Evolutionary conservation across 2,113 vertebrate species (phyloP).

Genomic region (Colius striatus): DNA sequence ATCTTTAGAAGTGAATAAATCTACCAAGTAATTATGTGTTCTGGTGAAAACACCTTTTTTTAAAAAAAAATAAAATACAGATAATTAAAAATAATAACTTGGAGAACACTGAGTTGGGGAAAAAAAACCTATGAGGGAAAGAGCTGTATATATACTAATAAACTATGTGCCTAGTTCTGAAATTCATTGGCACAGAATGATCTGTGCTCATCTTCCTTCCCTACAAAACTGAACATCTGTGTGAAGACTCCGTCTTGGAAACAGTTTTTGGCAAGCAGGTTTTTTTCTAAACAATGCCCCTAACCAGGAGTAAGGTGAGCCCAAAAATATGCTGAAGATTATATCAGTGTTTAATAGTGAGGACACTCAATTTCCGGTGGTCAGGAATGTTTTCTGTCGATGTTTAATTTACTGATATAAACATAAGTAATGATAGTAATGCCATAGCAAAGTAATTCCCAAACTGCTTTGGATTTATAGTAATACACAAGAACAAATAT

Average conservation of each 20-base stretch:
- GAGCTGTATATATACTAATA: background rate
- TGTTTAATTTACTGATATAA: background rate
- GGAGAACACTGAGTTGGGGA: background rate
- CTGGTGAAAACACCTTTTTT: background rate
- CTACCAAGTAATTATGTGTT: background rate
- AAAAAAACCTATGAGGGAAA: background rate
- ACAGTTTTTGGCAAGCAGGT: background rate
- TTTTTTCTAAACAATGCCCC: background rate
- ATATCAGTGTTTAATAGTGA: background rate
- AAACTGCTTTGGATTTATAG: background rate
- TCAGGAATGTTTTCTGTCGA: background rate
- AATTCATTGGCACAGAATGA: background rate
- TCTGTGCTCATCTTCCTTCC: background rate
- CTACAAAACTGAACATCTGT: background rate
- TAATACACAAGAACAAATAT: background rate
- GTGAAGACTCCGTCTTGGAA: background rate
- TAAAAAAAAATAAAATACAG: background rate
- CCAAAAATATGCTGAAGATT: background rate
- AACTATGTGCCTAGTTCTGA: background rate
- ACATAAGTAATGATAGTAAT: background rate
- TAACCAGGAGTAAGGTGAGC: background rate
- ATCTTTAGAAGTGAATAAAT: background rate
- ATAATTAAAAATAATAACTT: background rate
- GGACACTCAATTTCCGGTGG: background rate
- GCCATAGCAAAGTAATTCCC: background rate